phyloP scores from a whole-genome alignment of 1,140 invertebrate genomes.

The Semibalanus balanoides region DNA sequence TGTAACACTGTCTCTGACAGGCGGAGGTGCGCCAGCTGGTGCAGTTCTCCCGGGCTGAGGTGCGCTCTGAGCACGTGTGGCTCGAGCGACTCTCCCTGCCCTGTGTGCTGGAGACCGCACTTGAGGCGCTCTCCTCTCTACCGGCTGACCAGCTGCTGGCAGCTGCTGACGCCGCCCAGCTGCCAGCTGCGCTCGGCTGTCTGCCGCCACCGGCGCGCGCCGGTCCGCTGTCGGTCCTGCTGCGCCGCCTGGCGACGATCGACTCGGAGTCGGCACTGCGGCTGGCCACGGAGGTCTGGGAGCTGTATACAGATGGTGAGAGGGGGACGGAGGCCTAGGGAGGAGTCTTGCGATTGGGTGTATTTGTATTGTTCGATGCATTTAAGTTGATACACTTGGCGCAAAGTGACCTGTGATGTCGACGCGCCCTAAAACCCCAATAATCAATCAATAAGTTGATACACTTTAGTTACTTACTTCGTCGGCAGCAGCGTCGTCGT shows the following conservation, averaged over 20 bases:
- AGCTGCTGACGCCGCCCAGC: not conserved
- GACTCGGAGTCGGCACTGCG: not conserved
- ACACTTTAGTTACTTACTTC: too few relatives aligned
- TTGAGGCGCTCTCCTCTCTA: not conserved
- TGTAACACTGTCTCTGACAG: not conserved
- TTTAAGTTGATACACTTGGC: too few relatives aligned
- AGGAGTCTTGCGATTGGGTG: too few relatives aligned
- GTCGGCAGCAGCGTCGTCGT: too few relatives aligned
- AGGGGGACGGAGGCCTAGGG: too few relatives aligned
- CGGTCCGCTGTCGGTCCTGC: not conserved
- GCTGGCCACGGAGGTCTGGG: not conserved
- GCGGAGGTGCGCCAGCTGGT: not conserved
- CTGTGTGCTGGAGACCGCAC: not conserved
- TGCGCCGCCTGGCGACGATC: not conserved
- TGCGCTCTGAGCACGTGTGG: not conserved
- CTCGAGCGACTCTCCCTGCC: not conserved
- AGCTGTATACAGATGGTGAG: not conserved
- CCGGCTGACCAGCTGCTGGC: not conserved
- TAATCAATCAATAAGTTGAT: too few relatives aligned
- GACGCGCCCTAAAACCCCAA: too few relatives aligned
- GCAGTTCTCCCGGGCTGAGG: not conserved
- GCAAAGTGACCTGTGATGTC: too few relatives aligned
- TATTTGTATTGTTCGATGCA: too few relatives aligned
- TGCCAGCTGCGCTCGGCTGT: not conserved
- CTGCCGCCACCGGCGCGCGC: not conserved